Base-by-base conservation (phyloP, 2,797 vertebrate species). In the Sebastes iracundus region DNA sequence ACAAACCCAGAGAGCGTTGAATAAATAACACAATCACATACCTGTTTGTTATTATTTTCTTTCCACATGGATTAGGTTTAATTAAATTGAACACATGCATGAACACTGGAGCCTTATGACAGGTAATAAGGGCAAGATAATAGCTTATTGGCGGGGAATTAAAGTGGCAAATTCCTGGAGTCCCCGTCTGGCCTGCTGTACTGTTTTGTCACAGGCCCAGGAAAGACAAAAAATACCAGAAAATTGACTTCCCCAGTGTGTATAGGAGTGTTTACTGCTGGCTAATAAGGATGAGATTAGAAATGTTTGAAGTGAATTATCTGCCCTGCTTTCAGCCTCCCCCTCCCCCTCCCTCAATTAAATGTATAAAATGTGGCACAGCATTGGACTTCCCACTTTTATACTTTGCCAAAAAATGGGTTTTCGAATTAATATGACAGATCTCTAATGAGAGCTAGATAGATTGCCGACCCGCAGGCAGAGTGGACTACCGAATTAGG, bases 51-150 rank as follows among this genome's bases (percentile, higher is more conserved):
- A 59, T 88, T 83, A 68, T 82, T 89, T 81, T 28, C 71, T 80
- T 83, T 85, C 76, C 85, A 60, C 72, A 32, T 85, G 88, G 77
- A 90, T 89, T 85, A 82, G 64, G 56, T 85, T 90, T 88, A 84
- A 91, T 88, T 91, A 87, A 89, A 79, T 55, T 85, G 53, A 88
- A 80, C 86, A 84, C 60, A 72, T n/a, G 63, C 20, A 0, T 82
- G 73, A 83, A 89, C 82, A 85, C 14, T 83, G 72, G 28, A 85
- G 81, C 83, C 33, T 82, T 80, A 72, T 87, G 82, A 72, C 64
- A 83, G 75, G 81, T 91, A 81, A 87, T 90, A 70, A 79, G 90
- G 63, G 30, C 7, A 1, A 68, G 68, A 30, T 84, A 74, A 81
- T 61, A 53, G 74, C 77, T 81, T 72, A 71, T 87, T 80, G 82